A percentile compares a stretch with the other conserved stretches of the same genome.
Conservation (phyloP, 2,113 vertebrate genomes). For the Pelecanus crispus region DNA sequence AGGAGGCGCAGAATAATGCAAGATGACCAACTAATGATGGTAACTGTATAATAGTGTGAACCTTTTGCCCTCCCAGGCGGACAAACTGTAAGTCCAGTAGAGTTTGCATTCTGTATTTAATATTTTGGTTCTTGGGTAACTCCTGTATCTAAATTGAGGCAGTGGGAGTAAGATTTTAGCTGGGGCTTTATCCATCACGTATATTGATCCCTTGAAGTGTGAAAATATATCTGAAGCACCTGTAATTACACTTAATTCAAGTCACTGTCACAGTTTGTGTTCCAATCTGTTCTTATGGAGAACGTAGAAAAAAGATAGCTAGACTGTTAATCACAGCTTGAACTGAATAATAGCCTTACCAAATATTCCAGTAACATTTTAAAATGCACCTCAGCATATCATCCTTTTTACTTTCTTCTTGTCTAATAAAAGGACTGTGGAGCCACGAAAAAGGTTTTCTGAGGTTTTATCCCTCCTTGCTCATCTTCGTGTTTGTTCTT, state of each 20-base stretch:
- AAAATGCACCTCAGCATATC: neutral
- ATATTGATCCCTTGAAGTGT: neutral
- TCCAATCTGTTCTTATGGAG: neutral
- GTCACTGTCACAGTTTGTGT: neutral
- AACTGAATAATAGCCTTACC: neutral
- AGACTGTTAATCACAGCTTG: neutral
- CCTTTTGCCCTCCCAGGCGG: neutral
- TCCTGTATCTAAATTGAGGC: neutral
- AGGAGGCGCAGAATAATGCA: neutral
- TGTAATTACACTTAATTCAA: neutral
- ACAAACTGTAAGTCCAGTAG: neutral
- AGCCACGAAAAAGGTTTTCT: neutral
- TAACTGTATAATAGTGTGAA: neutral
- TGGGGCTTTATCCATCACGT: neutral
- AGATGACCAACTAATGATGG: neutral
- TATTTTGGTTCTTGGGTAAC: neutral
- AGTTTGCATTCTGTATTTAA: neutral
- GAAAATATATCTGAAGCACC: neutral
- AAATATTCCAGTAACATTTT: neutral
- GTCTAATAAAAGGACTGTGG: neutral
- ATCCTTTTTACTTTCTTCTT: neutral
- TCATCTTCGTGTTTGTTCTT: neutral
- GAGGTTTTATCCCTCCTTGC: neutral
- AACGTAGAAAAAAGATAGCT: neutral
- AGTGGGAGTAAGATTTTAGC: neutral